Evolutionary conservation across 1,140 invertebrate genomes (phyloP), one percentile per base, ranked within the genome.

Genomic region (Halesus radiatus): DNA sequence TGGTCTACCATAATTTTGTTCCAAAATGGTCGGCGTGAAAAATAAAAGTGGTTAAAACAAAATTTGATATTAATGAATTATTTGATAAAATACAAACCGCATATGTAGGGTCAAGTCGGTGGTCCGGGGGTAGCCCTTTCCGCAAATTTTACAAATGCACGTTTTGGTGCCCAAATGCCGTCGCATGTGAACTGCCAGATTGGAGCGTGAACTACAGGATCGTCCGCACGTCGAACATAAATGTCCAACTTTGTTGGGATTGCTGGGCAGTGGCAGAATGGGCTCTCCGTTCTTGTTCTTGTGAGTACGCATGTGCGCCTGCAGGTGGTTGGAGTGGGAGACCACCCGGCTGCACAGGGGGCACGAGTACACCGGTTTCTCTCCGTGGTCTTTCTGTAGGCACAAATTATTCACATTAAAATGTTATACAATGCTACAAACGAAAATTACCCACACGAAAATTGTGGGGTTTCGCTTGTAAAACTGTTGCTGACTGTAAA

Each of bases 91-190:
- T n/a, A 45, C 68, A 72, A 54, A 89, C 88, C 87, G 86, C 84
- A 86, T 85, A 76, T 90, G 89, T 5, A 80, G 60, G 1, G 72
- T 84, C 16, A 89, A 86, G 45, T 93, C 93, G 62, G 91, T 91
- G 2, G 90, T 89, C 68, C 92, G 88, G 53, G 92, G 92, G 84
- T 93, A 94, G 0, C 92, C 92, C 84, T 92, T 92, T 1, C 91
- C 92, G 77, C 93, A 94, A 1, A 91, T 90, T 52, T 90, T 89
- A 78, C 93, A 94, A 1, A 90, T 86, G 80, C 90, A 89, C 23
- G 91, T 91, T 62, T 91, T 91, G 52, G 91, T 90, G 1, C 92
- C 92, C 0, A 89, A 90, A 81, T 94, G 93, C 37, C 92, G 85
- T 10, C 91, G 89, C 85, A 92, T 87, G 64, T 94, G 93, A 5